Percentiles rank a stretch among this genome's conserved stretches.
phyloP scores from a whole-genome alignment of 2,888 invertebrate species.

The Orthonevra nobilis region DNA sequence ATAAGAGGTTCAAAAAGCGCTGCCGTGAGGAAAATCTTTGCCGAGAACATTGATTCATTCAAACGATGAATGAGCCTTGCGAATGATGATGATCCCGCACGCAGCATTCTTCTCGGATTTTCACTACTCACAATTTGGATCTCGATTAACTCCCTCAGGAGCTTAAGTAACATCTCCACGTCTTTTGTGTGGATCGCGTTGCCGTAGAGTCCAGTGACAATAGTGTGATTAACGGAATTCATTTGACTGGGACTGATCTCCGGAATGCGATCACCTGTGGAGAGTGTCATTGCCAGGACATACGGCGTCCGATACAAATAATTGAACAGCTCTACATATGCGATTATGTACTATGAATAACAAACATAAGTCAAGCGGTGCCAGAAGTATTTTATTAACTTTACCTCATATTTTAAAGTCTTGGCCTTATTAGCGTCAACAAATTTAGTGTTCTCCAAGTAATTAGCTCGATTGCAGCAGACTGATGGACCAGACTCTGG shows the following conservation, averaged over 20 bases:
- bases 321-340: conserved; percentile 86
- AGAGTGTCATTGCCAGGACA: conserved; percentile 85
- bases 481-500: conserved; percentile 88
- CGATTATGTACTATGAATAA: conserved; percentile 81
- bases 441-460: conserved; percentile 85
- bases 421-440: conserved; percentile 91
- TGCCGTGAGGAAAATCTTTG: conserved; percentile 95
- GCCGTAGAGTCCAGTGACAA: conserved; percentile 85
- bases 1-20: conserved; percentile 95
- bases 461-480: conserved; percentile 87
- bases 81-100: conserved; percentile 93
- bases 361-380: too few species aligned
- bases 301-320: conserved; percentile 86
- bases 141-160: conserved; percentile 85
- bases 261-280: conserved; percentile 84
- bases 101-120: conserved; percentile 87
- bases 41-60: conserved; percentile 93
- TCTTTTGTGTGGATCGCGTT: conserved; percentile 89
- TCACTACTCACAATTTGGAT: conserved; percentile 87
- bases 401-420: conserved; percentile 89
- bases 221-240: conserved; percentile 78
- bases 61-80: conserved; percentile 92
- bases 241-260: conserved; percentile 76
- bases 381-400: not conserved
- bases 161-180: conserved; percentile 84